Conservation (phyloP, 2,797 vertebrate species). For the Halcyon leucocephala region DNA sequence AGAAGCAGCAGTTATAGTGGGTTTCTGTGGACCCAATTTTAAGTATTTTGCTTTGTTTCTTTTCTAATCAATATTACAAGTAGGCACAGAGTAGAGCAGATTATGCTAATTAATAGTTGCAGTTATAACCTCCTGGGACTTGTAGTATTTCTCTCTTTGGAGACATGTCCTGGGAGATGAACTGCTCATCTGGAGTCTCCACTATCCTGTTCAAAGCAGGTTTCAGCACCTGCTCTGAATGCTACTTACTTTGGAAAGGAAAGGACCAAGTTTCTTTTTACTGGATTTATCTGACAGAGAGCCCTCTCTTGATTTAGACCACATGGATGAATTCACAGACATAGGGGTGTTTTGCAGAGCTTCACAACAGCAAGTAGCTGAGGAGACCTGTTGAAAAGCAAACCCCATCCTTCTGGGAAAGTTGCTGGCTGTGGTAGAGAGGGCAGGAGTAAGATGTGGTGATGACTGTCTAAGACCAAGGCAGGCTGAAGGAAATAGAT, state of each 20-base stretch:
- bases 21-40: neutral
- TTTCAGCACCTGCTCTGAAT: neutral
- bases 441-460: neutral
- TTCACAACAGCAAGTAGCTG: neutral
- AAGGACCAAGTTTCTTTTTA: neutral
- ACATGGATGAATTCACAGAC: neutral
- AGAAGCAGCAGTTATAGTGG: neutral
- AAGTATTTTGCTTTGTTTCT: neutral
- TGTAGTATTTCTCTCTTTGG: neutral
- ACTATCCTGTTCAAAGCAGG: neutral
- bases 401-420: neutral
- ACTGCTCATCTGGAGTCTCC: neutral
- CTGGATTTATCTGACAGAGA: neutral
- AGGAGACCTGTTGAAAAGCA: neutral
- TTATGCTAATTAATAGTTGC: neutral
- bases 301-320: neutral
- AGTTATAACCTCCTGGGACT: neutral
- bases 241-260: neutral
- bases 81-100: neutral
- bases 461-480: neutral
- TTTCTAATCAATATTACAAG: neutral
- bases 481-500: neutral
- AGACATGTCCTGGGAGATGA: neutral
- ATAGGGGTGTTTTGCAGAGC: neutral
- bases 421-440: neutral